Percentiles rank a stretch among this genome's conserved stretches.
Conservation (phyloP, 2,797 vertebrate species). For the Salarias fasciatus region DNA sequence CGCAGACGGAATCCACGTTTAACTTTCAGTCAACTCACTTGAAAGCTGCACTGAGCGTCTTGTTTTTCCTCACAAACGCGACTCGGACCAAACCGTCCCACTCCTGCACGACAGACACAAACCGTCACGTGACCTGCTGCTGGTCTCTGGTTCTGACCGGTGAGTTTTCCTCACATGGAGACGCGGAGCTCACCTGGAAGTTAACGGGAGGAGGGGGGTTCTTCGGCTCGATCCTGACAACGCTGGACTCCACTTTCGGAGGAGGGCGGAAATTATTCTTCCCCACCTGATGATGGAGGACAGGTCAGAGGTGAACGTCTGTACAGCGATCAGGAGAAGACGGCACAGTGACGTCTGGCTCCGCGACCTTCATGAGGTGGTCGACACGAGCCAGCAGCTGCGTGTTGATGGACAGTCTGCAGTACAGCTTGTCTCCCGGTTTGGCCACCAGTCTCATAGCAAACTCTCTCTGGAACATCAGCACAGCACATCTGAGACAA, state of each 20-base stretch:
- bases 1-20: too few species aligned
- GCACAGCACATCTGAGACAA: slow-evolving; percentile 90
- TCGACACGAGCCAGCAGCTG: slow-evolving; percentile 95
- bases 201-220: slow-evolving; percentile 97
- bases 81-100: slow-evolving; percentile 98
- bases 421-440: slow-evolving; percentile 95
- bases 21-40: slow-evolving; percentile 86
- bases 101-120: slow-evolving; percentile 80
- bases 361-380: slow-evolving; percentile 95
- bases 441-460: slow-evolving; percentile 95
- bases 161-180: neutral
- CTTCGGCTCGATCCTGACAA: slow-evolving; percentile 97
- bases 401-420: slow-evolving; percentile 96
- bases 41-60: slow-evolving; percentile 93
- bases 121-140: slow-evolving; percentile 18
- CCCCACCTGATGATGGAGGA: slow-evolving; percentile 86
- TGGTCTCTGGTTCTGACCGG: neutral
- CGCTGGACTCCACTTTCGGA: slow-evolving; percentile 98
- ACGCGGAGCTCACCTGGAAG: slow-evolving; percentile 87
- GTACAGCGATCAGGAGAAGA: too few species aligned
- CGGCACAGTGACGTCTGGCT: too few species aligned
- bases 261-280: slow-evolving; percentile 98
- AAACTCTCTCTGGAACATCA: slow-evolving; percentile 99
- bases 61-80: slow-evolving; percentile 98
- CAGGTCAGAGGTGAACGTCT: slow-evolving; percentile 8